Evolutionary conservation across 2,113 vertebrate genomes (phyloP), one percentile per base, ranked within the genome.

Genomic region (Osmerus mordax): DNA sequence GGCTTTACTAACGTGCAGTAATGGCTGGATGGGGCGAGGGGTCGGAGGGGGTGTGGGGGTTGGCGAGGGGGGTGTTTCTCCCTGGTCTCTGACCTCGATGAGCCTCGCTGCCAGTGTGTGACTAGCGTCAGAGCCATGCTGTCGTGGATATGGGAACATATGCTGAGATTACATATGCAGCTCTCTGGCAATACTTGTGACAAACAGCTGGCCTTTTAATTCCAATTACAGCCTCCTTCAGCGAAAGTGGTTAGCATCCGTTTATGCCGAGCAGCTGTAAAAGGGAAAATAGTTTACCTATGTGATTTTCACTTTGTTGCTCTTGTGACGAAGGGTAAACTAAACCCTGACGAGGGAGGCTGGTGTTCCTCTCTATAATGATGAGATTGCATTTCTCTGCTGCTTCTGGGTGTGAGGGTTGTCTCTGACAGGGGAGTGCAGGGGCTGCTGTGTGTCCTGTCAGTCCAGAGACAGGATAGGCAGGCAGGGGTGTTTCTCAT

Each of bases 401-500:
- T 36, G 32, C 41, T 11, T 5, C 5, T 12, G 41, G 8, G 41
- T 7, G 41, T 47, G 41, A 47, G 41, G 41, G 41, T 7, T 9
- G 7, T 47, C 41, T 47, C 9, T 28, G 25, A 12, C 41, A 47
- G 41, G 7, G 32, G 32, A 36, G 32, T 36, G 32, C 32, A 36
- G 32, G 32, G 1, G 9, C 41, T 47, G 7, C 41, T 47, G 41
- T 12, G 7, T 47, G 9, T 47, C 41, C 12, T 47, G 41, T 47
- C 41, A 12, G 41, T 47, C 8, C 9, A 19, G 5, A 16, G 71
- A 56, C 25, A 62, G 60, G 60, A 41, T 28, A 71, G 58, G 69
- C 56, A 62, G 12, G 56, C 73, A 36, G 47, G 15, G 66, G 67
- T 70, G 36, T 71, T 80, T 81, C 70, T 80, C 19, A 55, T 70